Evolutionary conservation across 1,140 invertebrate species (phyloP).

Genomic region (Lordiphosa mommai): DNA sequence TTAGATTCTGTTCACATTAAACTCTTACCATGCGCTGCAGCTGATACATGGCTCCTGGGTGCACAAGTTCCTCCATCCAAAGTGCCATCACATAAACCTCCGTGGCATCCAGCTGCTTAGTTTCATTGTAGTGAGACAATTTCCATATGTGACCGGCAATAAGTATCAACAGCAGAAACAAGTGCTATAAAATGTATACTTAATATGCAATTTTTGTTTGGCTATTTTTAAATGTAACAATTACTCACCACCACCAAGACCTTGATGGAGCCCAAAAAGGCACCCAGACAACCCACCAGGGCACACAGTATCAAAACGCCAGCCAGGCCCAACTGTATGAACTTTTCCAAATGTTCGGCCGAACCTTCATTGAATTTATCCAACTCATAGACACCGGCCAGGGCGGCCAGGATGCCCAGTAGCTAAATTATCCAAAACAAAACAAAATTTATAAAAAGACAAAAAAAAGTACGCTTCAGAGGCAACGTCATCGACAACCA

Average conservation of each 20-base stretch:
- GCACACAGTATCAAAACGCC: constrained; percentile 47
- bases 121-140: constrained; percentile 59
- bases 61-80: constrained; percentile 60
- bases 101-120: constrained; percentile 36
- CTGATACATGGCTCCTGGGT: constrained; percentile 55
- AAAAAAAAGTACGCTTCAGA: constrained; percentile 28
- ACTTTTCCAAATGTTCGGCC: constrained; percentile 47
- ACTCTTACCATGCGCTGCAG: constrained; percentile 47
- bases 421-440: constrained; percentile 31
- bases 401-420: constrained; percentile 51
- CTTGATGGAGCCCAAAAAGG: constrained; percentile 67
- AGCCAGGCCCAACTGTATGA: constrained; percentile 49
- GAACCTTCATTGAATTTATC: constrained; percentile 54
- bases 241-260: constrained; percentile 56
- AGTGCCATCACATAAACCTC: constrained; percentile 52
- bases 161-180: constrained; percentile 39
- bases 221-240: no score
- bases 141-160: constrained; percentile 60
- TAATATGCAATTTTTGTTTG: background rate
- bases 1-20: no score
- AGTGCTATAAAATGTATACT: constrained; percentile 31
- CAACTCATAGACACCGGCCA: constrained; percentile 62
- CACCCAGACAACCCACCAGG: constrained; percentile 58
- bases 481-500: constrained; percentile 25
- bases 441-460: constrained; percentile 29